Base-by-base conservation (phyloP, 2,888 invertebrate genomes). In the Pseudococcus jackbeardsleyi region DNA sequence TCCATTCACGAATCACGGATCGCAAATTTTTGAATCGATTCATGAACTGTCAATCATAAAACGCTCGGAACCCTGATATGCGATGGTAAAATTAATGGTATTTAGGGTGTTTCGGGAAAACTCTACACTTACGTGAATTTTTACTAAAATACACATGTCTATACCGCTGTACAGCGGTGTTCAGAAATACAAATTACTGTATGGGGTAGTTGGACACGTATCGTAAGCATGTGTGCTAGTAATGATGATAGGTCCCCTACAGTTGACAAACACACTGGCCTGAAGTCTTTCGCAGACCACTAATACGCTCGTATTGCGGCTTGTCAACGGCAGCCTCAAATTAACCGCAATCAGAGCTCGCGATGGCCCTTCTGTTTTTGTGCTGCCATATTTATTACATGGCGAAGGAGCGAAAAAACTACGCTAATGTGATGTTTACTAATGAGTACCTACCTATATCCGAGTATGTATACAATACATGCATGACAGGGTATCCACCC, bases 271-370 rank as follows among this genome's bases (percentile, higher is more conserved):
- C 82, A 82, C 42, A 82, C 82, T 46, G 26, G 26, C 26, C 46
- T 9, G 12, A 3, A 46, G 19, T 33, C n/a, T 19, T 4, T 33
- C 77, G 82, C 48, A 82, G 48, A 7, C 22, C n/a, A 22, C 54
- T 33, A 33, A 19, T 59, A 6, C 19, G n/a, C 0, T 19, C n/a
- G 85, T 85, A 85, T 85, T 85, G 46, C 1, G 26, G 59, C 46
- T 72, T 86, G 86, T 86, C 86, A 86, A 86, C 86, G 86, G 46
- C 86, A 86, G 86, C 77, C 86, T 86, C 48, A 86, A 86, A 86
- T 86, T 86, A 86, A 86, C 86, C 86, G 77, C 86, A 86, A 86
- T 86, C 86, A 86, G 86, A 77, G 86, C 77, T 86, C 77, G 64
- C 86, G 46, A 48, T 72, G 48, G 77, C 77, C 86, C 86, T 72